These are phyloP conservation scores for Lasioglossum morio DNA, from an alignment of 2,888 invertebrate genomes.

Conservation along the genomic window DNA sequence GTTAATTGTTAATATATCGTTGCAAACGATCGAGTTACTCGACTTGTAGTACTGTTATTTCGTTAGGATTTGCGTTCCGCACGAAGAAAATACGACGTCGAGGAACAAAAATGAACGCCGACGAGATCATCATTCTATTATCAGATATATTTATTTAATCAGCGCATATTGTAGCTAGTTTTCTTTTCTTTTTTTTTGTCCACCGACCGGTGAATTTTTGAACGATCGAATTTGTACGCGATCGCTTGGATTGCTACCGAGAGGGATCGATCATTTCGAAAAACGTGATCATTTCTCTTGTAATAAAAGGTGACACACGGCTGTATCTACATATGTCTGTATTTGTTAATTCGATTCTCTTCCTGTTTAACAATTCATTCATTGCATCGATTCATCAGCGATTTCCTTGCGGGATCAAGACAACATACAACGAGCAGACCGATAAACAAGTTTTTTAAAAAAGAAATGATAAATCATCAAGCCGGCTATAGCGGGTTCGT, in stretches of 20 bases:
- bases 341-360: neutral
- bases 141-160: neutral
- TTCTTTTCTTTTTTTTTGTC: too few relatives aligned
- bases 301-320: neutral
- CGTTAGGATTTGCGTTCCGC: neutral
- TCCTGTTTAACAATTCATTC: neutral
- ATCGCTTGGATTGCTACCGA: neutral
- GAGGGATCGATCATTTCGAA: neutral
- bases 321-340: neutral
- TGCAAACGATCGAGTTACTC: neutral
- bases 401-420: neutral
- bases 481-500: conserved; percentile 31
- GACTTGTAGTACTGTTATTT: neutral
- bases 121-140: neutral
- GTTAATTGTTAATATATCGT: neutral
- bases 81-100: neutral
- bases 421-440: neutral
- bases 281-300: neutral
- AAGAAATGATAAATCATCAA: neutral
- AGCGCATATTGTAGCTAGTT: neutral
- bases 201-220: neutral
- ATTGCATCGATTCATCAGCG: conserved; percentile 1
- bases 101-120: too few relatives aligned
- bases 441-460: neutral
- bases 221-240: neutral